Conservation (phyloP, 2,888 invertebrate genomes). For the Masnerella sp. region DNA sequence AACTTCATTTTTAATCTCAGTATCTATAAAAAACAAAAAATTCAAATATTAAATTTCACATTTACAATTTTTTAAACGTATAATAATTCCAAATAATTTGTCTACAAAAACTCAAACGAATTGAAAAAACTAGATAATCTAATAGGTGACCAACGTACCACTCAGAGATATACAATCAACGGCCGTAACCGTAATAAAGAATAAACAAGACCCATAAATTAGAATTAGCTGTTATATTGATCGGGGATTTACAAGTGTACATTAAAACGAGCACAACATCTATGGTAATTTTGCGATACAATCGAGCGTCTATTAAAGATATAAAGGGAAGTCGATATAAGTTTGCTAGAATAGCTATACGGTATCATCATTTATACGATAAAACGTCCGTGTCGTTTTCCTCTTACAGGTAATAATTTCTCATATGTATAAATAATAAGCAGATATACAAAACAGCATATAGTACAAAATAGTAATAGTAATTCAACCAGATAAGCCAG, state of each 20-base stretch:
- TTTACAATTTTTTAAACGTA: too few species aligned
- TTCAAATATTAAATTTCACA: too few species aligned
- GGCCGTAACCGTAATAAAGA: conserved; percentile 9
- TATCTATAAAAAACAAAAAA: too few species aligned
- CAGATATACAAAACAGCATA: conserved; percentile 74
- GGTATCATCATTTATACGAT: conserved; percentile 55
- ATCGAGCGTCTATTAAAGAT: conserved; percentile 58
- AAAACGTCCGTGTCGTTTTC: conserved; percentile 48
- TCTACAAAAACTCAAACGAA: too few species aligned
- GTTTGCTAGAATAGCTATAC: conserved; percentile 54
- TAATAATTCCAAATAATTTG: too few species aligned
- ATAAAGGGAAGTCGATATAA: conserved; percentile 60
- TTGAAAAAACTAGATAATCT: too few species aligned
- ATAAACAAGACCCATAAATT: conserved; percentile 33
- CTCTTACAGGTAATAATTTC: conserved; percentile 53
- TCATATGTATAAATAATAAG: conserved; percentile 66
- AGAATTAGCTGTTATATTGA: conserved; percentile 69
- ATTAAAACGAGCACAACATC: conserved; percentile 69
- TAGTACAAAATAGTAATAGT: conserved; percentile 73
- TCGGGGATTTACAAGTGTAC: conserved; percentile 71
- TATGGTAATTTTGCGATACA: conserved; percentile 65
- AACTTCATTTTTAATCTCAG: too few species aligned
- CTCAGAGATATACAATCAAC: background rate
- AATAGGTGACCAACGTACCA: too few species aligned
- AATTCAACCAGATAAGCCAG: conserved; percentile 57